These are phyloP conservation scores for Nothocercus nigrocapillus DNA, from an alignment of 2,113 vertebrate genomes.

Conservation along the genomic window DNA sequence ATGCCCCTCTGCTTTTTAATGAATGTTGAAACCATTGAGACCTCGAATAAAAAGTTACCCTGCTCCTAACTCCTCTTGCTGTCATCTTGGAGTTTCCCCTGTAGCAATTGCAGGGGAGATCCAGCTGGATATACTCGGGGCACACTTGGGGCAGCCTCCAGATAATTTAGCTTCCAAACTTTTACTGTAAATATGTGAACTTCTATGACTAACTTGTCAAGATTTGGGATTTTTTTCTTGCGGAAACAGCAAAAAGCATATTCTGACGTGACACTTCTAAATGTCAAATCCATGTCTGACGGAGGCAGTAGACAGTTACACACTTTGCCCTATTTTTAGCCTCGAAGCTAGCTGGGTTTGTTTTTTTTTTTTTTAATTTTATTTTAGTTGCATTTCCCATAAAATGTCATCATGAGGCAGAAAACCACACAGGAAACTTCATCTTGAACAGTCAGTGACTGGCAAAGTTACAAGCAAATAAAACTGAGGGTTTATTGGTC, in stretches of 20 bases:
- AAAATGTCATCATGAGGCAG: not conserved
- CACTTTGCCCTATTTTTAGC: rapidly evolving
- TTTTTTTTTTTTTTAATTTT: not conserved
- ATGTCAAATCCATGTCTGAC: not conserved
- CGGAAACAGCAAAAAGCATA: not conserved
- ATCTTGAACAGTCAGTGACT: not conserved
- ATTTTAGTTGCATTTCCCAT: not conserved
- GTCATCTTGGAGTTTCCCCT: not conserved
- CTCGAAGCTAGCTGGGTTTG: not conserved
- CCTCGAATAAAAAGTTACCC: not conserved
- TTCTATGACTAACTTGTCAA: not conserved
- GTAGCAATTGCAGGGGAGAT: rapidly evolving
- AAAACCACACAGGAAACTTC: not conserved
- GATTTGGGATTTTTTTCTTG: not conserved
- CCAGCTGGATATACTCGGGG: not conserved
- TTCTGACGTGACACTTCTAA: not conserved
- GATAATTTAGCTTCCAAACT: not conserved
- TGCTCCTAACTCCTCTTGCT: not conserved
- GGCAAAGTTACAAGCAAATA: not conserved
- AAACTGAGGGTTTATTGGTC: not conserved
- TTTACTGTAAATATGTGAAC: not conserved
- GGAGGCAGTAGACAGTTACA: not conserved
- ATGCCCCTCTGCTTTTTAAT: not conserved
- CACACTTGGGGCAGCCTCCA: rapidly evolving
- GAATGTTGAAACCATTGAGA: not conserved